Conservation (phyloP, 2,888 invertebrate species). For the Belgica antarctica region DNA sequence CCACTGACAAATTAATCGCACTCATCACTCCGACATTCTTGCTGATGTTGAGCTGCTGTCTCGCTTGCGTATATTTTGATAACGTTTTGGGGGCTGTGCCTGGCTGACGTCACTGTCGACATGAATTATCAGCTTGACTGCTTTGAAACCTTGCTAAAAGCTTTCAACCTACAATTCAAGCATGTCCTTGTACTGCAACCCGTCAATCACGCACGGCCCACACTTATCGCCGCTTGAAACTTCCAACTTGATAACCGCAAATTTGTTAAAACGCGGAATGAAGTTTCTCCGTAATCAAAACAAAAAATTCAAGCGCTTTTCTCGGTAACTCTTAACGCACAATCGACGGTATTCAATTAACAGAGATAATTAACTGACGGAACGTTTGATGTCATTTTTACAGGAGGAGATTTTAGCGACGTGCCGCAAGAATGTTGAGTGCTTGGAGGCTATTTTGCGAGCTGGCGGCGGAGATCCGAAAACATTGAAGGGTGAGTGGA, state of each 20-base stretch:
- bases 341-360: not conserved
- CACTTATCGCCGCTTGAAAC: not conserved
- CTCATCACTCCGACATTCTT: constrained; percentile 4
- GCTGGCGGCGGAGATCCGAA: constrained; percentile 49
- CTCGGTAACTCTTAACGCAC: not conserved
- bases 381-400: not conserved
- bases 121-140: no score
- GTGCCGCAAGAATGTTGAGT: constrained; percentile 82
- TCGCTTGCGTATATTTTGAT: not conserved
- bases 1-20: no score
- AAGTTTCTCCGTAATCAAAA: not conserved
- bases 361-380: not conserved
- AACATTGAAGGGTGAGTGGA: constrained; percentile 30
- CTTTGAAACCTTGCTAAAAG: no score
- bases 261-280: no score
- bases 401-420: constrained; percentile 81
- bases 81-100: no score
- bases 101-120: no score
- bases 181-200: no score
- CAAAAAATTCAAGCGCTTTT: not conserved
- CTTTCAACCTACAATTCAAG: no score
- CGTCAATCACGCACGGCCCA: no score
- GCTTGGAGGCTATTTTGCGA: constrained; percentile 69
- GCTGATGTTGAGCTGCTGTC: not conserved
- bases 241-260: not conserved